Evolutionary conservation across 2,888 invertebrate species (phyloP), one percentile per base, ranked within the genome.

Genomic region (Noctua comes): DNA sequence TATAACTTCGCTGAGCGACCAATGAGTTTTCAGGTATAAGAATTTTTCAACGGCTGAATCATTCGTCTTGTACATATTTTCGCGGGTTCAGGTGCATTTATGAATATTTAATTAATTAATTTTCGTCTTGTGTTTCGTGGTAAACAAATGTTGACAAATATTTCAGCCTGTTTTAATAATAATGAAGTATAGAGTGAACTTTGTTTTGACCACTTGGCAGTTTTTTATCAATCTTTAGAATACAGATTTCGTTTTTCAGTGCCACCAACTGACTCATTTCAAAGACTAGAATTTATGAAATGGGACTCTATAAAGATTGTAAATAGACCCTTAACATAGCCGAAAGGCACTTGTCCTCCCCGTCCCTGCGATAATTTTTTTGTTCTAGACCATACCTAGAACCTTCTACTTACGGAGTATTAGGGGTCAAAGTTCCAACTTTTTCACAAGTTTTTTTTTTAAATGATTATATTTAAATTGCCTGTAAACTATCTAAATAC

Each of bases 21-120:
- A 27, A 57, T 76, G 69, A 68, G 18, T 77, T 82, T 57, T 69
- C 31, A 51, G 13, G 46, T 62, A 24, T n/a, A 31, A 43, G 0
- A 43, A 13, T 21, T 51, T 57, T 48, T 36, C 1, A n/a, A 57
- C 6, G 16, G 11, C 8, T 18, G 11, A 31, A 48, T 7, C 21
- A 3, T 76, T 65, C 21, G n/a, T 8, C 7, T 46, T 40, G 24
- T 77, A 40, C 11, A 48, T 66, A 48, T 66, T 78, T 77, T 78
- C 11, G 66, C 43, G 66, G 8, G n/a, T 43, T 43, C 3, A 24
- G 46, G 2, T n/a, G 46, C 21, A 43, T 65, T 51, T 51, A 40
- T 31, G 62, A 46, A 8, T 68, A 0, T 68, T 54, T 36, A 31
- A 57, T n/a, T 57, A 57, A 57, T n/a, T 0, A 11, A 13, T 27